Base-by-base conservation (phyloP, 2,797 vertebrate species). In the Spinibarbus caldwelli region DNA sequence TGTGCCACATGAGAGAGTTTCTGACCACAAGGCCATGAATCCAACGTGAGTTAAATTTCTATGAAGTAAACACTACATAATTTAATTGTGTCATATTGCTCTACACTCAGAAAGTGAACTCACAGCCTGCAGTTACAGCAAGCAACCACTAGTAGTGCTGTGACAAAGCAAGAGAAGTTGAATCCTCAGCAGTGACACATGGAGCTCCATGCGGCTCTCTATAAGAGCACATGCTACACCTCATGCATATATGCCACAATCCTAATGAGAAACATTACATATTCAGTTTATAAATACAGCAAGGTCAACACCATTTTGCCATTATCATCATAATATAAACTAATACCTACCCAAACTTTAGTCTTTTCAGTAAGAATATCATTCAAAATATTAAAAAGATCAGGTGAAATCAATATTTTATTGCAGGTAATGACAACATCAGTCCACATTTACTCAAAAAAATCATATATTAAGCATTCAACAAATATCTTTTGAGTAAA, bases 101-200 rank as follows among this genome's bases (percentile, higher is more conserved):
- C 23, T 6, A 45, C 10, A 78, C 6, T 1, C 38, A 66, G 26
- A 66, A 68, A 81, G 23, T 41, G 41, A 31, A 76, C 59, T 77
- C 8, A 2, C 12, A 45, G 31, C 2, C 41, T 86, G 88, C 80
- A 88, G 78, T 90, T 78, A 72, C 21, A 66, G 21, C 9, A 1
- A 70, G 14, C 12, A 54, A 29, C 86, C 89, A 89, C 34, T 64
- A 29, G 80, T 36, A 73, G 86, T 62, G 72, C 85, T 90, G 47
- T 85, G 85, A 82, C 31, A 23, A 82, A 89, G 78, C 67, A 75
- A 62, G 64, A 83, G 54, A 78, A 17, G 5, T 36, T 52, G 29
- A 80, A n/a, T n/a, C 12, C 75, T 11, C 23, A n/a, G n/a, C n/a
- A n/a, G n/a, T n/a, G n/a, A n/a, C n/a, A n/a, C n/a, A n/a, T n/a